Conservation (phyloP, 2,797 vertebrate genomes). For the Phrynocephalus forsythii region DNA sequence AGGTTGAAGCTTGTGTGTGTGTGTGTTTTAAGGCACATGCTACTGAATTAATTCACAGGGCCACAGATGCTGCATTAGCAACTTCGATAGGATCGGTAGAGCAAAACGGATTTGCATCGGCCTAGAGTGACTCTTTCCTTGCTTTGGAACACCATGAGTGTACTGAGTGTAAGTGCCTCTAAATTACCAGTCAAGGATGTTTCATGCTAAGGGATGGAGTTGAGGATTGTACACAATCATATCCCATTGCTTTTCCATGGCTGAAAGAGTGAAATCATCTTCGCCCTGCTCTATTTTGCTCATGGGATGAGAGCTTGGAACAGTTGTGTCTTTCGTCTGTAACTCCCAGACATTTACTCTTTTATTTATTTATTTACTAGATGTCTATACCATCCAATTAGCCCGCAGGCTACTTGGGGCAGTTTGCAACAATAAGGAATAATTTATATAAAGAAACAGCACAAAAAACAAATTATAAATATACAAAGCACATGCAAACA, state of each 20-base stretch:
- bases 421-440: no score
- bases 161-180: background rate
- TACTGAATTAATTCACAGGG: background rate
- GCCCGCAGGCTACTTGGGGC: no score
- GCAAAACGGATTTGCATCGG: slow-evolving; percentile 17
- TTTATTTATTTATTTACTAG: no score
- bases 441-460: no score
- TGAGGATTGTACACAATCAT: background rate
- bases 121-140: no score
- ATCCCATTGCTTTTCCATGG: background rate
- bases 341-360: no score
- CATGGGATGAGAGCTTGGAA: no score
- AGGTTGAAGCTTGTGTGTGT: background rate
- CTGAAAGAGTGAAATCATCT: background rate
- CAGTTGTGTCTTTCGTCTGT: no score
- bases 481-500: no score
- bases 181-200: background rate
- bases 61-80: background rate
- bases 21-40: background rate
- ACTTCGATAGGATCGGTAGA: background rate
- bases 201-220: background rate
- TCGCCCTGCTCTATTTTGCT: background rate
- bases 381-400: no score
- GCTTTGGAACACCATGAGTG: background rate
- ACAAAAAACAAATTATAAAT: no score